phyloP scores from a whole-genome alignment of 2,113 vertebrate species.

The Oxyura jamaicensis region DNA sequence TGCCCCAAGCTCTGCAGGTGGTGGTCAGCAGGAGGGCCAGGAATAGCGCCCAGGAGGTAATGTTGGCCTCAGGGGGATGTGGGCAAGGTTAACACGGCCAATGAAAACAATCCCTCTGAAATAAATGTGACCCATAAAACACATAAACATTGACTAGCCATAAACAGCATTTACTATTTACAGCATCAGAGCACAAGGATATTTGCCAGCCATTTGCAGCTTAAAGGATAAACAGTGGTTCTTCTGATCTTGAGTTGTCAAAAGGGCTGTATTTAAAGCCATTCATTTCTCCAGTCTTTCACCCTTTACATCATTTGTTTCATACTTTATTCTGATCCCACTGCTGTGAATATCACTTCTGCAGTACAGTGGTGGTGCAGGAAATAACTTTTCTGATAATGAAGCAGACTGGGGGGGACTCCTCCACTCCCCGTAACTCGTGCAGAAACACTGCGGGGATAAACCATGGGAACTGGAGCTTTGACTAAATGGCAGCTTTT shows the following conservation, averaged over 20 bases:
- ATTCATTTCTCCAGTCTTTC: not conserved
- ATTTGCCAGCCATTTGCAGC: constrained; percentile 30
- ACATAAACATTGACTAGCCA: not conserved
- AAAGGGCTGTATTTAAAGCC: not conserved
- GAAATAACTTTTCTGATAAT: not conserved
- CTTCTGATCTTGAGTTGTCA: not conserved
- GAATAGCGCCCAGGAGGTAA: not conserved
- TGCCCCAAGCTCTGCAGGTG: not conserved
- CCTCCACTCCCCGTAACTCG: not conserved
- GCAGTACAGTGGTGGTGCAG: not conserved
- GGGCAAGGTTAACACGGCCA: not conserved
- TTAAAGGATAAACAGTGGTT: constrained; percentile 18
- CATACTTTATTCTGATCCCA: not conserved
- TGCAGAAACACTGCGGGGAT: not conserved
- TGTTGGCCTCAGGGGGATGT: not conserved
- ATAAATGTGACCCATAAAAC: constrained; percentile 11
- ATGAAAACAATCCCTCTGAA: not conserved
- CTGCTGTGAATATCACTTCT: not conserved
- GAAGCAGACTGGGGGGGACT: not conserved
- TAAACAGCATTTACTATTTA: not conserved
- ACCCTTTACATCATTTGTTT: not conserved
- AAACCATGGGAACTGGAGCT: not conserved
- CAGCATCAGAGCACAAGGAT: constrained; percentile 3
- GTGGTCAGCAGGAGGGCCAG: not conserved
- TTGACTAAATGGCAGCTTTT: not conserved